Base-by-base conservation (phyloP, 1,140 invertebrate genomes). In the Drosophila sturtevanti region DNA sequence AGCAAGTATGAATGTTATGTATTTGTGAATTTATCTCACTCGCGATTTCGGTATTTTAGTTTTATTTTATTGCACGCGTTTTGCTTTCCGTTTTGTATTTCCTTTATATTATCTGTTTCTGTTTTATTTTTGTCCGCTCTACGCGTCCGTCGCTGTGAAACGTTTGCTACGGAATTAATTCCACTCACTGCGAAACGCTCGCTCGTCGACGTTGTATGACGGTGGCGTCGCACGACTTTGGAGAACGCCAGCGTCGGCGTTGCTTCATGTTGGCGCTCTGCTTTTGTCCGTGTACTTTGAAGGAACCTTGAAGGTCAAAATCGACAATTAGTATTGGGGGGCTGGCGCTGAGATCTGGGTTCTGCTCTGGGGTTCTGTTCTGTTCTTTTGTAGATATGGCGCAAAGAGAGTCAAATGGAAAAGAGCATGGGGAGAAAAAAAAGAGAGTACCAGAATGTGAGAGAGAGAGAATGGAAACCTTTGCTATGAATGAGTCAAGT, bases 271-370 rank as follows among this genome's bases (percentile, higher is more conserved):
- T 22, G 59, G 58, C 65, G 71, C 70, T 63, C 48, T 71, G 62
- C 67, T 54, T 54, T n/a, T 60, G 27, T 59, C 37, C 71, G 68
- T 80, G 76, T 69, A 81, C 71, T 85, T 91, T 91, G 87, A 90
- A 91, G 90, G 90, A 91, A 91, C 87, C 90, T 91, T 91, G 90
- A 91, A 91, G 90, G 90, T 91, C 90, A 91, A 91, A 89, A 91
- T 77, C 91, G 90, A 90, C 85, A 91, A 91, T 90, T 89, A 68
- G 66, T 81, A 74, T 84, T 86, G 79, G 79, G 73, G 72, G 61
- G 63, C 77, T 77, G 44, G 65, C 35, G n/a, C 4, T 10, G 24
- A 37, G 34, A 14, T 48, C 34, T 41, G 58, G 31, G 16, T 60
- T 55, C 27, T 34, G 52, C 31, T 14, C 11, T 56, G 27, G 24